Base-by-base conservation (phyloP, 92 coral and sea anemone species). In the Siderastrea radians region DNA sequence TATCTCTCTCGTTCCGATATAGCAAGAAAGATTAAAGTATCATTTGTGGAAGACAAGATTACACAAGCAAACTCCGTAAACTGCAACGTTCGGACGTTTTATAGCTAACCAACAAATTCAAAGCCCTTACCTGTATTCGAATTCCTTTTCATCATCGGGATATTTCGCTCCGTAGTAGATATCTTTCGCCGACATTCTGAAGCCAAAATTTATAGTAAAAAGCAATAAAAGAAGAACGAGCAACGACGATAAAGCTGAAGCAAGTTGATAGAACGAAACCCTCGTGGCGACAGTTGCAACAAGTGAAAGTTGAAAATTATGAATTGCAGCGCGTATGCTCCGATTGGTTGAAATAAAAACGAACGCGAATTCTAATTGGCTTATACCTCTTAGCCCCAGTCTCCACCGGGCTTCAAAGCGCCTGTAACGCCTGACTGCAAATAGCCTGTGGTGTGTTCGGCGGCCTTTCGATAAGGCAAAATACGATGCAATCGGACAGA, bases 181-280 rank as follows among this genome's bases (percentile, higher is more conserved):
- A 84, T 93, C 98, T 70, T 77, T 74, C 15, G 84, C 88, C n/a
- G 98, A 95, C 98, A 95, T 95, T 88, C 69, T 91, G 49, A 49
- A 44, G 16, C 15, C 7, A 80, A 52, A 49, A 51, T 45, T 43
- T 43, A 38, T 19, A 43, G 45, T 17, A 68, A 53, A 53, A 26
- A n/a, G 38, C 2, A 70, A 1, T 17, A 17, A 68, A 55, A 6
- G 44, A 69, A 57, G 58, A 1, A 15, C 48, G 17, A 38, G 10
- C 26, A 65, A 19, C 17, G 9, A 49, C 4, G 13, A 7, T 47
- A 3, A 13, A 67, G 19, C 6, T 6, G 59, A 49, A n/a, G 15
- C 67, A 55, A n/a, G 45, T 52, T 26, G 68, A n/a, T 66, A 67
- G 62, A 80, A 51, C 84, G 84, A 13, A 80, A 67, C 1, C 64